Evolutionary conservation across 2,797 vertebrate genomes (phyloP).

Genomic region (Gila robusta): DNA sequence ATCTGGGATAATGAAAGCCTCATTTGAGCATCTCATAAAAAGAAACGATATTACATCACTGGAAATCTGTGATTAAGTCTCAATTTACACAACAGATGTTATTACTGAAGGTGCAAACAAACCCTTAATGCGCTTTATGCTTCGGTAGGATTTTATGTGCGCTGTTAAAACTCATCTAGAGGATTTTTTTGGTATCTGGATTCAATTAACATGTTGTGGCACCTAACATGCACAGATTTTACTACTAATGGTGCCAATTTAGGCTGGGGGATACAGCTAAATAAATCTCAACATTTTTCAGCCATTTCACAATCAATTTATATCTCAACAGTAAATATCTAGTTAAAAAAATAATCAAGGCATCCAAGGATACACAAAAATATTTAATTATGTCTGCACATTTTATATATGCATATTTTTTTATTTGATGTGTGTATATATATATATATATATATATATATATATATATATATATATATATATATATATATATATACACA

Average conservation of each 20-base stretch:
- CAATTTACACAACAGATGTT: constrained; percentile 44
- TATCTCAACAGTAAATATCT: not conserved
- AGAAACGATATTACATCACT: constrained; percentile 23
- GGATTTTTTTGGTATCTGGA: not conserved
- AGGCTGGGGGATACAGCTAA: not conserved
- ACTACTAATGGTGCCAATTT: constrained; percentile 20
- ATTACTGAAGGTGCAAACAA: constrained; percentile 38
- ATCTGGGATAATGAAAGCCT: constrained; percentile 45
- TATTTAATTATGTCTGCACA: not conserved
- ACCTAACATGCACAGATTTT: not conserved
- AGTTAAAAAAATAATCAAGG: not conserved
- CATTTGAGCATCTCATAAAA: constrained; percentile 42
- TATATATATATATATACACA: too few relatives aligned
- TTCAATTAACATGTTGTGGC: constrained; percentile 25
- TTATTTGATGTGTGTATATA: too few relatives aligned
- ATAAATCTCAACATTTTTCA: constrained; percentile 11
- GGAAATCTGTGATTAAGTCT: constrained; percentile 48
- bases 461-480: too few relatives aligned
- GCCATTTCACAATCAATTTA: not conserved
- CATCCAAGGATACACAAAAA: not conserved
- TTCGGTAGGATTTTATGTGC: constrained; percentile 15
- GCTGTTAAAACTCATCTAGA: constrained; percentile 18
- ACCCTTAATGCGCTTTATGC: constrained; percentile 32
- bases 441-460: too few relatives aligned
- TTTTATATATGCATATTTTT: too few relatives aligned